Conservation (phyloP, 1,140 invertebrate genomes). For the Arion vulgaris region DNA sequence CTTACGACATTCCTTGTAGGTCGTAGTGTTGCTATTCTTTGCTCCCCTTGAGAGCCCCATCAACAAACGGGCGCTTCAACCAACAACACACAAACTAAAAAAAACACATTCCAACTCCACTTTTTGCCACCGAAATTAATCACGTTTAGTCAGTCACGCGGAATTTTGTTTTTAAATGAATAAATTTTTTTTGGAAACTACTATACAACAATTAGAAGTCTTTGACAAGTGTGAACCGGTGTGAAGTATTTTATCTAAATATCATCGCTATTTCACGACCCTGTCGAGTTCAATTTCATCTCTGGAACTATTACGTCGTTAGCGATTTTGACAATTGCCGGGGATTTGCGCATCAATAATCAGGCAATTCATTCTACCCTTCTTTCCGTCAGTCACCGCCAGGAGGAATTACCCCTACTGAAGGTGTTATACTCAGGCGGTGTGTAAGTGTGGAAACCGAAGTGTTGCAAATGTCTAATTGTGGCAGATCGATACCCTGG, state of each 20-base stretch:
- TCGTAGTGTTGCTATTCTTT: no score
- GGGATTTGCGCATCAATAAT: background rate
- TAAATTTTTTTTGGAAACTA: background rate
- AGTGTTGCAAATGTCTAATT: background rate
- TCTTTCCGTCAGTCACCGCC: background rate
- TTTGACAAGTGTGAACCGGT: background rate
- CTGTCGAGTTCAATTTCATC: background rate
- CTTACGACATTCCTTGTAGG: no score
- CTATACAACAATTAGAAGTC: background rate
- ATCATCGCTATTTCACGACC: background rate
- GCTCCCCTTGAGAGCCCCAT: no score
- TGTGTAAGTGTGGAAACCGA: background rate
- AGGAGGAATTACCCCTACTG: background rate
- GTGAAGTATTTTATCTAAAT: background rate
- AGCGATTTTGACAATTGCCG: background rate
- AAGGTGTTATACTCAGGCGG: background rate
- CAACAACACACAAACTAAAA: no score
- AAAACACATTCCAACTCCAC: no score
- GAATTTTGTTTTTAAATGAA: background rate
- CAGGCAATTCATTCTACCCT: background rate
- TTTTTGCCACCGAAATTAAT: no score
- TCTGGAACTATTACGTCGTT: background rate
- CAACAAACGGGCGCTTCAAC: no score
- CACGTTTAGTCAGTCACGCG: no score
- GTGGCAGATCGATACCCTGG: background rate